phyloP scores from a whole-genome alignment of 2,113 vertebrate species.

The Nestor notabilis region DNA sequence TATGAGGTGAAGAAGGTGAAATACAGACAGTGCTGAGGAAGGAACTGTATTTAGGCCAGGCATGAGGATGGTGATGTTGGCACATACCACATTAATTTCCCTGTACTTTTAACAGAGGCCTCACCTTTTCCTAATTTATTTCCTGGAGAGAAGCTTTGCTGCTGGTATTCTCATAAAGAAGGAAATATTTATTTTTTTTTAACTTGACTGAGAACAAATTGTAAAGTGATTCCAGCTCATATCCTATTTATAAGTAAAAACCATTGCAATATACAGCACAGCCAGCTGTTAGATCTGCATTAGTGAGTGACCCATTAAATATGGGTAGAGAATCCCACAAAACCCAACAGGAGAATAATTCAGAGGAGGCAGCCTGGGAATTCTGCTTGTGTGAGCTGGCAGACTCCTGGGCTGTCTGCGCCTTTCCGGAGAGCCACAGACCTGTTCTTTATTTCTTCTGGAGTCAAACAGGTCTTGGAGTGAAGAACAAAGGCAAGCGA shows the following conservation, averaged over 20 bases:
- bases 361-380: not conserved
- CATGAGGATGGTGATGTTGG: not conserved
- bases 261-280: not conserved
- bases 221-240: not conserved
- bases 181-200: not conserved
- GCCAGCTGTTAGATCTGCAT: not conserved
- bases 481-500: not conserved
- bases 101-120: not conserved
- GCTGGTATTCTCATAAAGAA: not conserved
- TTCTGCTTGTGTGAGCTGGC: not conserved
- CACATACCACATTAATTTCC: not conserved
- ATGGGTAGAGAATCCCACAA: not conserved
- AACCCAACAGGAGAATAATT: not conserved
- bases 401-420: not conserved
- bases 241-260: not conserved
- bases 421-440: not conserved
- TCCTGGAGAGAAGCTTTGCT: constrained; percentile 4
- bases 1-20: not conserved
- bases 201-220: not conserved
- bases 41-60: not conserved
- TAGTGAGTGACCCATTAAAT: not conserved
- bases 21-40: not conserved
- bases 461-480: not conserved
- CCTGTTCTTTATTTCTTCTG: not conserved
- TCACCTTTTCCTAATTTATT: not conserved